Evolutionary conservation across 1,140 invertebrate genomes (phyloP).

Genomic region (Coptotermes formosanus): DNA sequence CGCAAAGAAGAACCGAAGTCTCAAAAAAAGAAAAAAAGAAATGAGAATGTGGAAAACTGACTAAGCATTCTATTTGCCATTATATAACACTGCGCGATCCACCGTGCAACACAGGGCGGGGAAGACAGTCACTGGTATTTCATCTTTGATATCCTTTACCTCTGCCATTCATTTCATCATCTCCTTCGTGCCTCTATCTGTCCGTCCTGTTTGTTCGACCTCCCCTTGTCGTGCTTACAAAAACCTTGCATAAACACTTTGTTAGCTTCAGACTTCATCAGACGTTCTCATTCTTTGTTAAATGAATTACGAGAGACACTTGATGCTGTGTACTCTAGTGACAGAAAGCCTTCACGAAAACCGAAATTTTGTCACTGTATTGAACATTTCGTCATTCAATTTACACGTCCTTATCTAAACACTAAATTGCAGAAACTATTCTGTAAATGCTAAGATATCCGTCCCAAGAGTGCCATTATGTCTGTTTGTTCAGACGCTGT

Average conservation of each 20-base stretch:
- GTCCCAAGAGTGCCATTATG: too few relatives aligned
- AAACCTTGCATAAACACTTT: background rate
- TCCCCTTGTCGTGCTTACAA: background rate
- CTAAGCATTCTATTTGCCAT: too few relatives aligned
- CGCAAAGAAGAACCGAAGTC: too few relatives aligned
- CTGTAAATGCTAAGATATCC: too few relatives aligned
- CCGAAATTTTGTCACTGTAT: background rate
- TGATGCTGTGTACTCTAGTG: background rate
- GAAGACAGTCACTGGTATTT: too few relatives aligned
- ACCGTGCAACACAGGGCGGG: too few relatives aligned
- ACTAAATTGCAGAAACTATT: too few relatives aligned
- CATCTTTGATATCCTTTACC: too few relatives aligned
- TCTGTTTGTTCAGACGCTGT: too few relatives aligned
- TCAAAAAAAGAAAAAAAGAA: too few relatives aligned
- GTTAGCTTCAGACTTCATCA: background rate
- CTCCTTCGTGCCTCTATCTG: background rate
- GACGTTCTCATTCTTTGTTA: background rate
- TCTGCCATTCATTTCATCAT: background rate
- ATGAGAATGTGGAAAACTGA: too few relatives aligned
- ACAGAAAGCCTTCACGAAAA: background rate
- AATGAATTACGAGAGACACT: background rate
- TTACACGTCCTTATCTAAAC: background rate
- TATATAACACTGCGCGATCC: too few relatives aligned
- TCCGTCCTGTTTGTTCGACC: background rate
- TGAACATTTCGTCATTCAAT: background rate